A percentile compares a stretch with the other conserved stretches of the same genome.
phyloP scores from a whole-genome alignment of 2,113 vertebrate genomes.

The Lophochroa leadbeateri region DNA sequence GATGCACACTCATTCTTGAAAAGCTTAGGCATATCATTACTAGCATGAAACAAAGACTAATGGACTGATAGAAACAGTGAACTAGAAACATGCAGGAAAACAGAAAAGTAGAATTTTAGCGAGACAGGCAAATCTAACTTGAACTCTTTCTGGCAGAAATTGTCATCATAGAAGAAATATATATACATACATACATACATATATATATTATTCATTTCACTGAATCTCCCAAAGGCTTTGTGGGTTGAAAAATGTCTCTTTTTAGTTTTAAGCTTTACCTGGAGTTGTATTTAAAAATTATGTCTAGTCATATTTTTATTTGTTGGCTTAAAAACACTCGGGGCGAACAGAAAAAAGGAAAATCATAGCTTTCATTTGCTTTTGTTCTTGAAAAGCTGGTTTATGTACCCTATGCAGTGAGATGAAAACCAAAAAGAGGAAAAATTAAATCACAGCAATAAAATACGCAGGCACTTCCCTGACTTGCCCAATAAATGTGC shows the following conservation, averaged over 20 bases:
- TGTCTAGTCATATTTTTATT: conserved; percentile 12
- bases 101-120: neutral
- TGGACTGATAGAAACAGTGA: neutral
- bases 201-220: neutral
- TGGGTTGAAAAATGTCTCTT: neutral
- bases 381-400: conserved; percentile 35
- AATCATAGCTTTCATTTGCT: conserved; percentile 38
- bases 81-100: neutral
- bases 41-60: conserved; percentile 2
- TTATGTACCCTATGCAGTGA: neutral
- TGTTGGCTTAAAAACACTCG: neutral
- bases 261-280: neutral
- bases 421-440: neutral
- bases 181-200: neutral
- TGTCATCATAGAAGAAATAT: neutral
- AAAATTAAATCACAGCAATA: conserved; percentile 47
- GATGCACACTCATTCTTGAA: neutral
- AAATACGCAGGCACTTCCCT: conserved; percentile 4
- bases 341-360: neutral
- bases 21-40: neutral
- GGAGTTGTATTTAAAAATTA: conserved; percentile 18
- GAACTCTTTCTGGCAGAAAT: neutral
- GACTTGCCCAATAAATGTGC: conserved; percentile 33
- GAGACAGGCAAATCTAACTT: neutral
- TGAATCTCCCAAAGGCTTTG: neutral